Base-by-base conservation (phyloP, 1,140 invertebrate species). In the Trinorchestia longiramus region DNA sequence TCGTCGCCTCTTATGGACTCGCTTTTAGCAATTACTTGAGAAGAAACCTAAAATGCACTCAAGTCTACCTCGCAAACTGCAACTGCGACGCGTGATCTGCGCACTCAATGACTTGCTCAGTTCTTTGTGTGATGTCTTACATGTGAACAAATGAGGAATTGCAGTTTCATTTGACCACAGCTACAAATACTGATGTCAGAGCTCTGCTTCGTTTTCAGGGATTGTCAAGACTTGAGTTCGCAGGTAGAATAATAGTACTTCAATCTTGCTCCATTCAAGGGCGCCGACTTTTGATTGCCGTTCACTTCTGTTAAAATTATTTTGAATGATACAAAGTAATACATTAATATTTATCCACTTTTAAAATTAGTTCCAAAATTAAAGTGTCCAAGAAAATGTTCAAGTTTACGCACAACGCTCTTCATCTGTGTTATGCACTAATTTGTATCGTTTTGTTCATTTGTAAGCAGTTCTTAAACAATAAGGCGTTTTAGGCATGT, bases 11-110 rank as follows among this genome's bases (percentile, higher is more conserved):
- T 94, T 94, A 43, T 94, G 92, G 92, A 44, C 92, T 45, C 36
- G 92, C 92, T 47, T 45, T 90, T 94, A 40, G 40, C 43, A 94
- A 94, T 94, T 47, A 45, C 92, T 40, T 45, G 44, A 45, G 92
- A 94, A 45, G 11, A 94, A 11, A 15, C 44, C 92, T 94, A 47
- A 94, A 94, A 94, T 94, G 92, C 40, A 94, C 92, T 43, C 41
- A 8, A 47, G 19, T 94, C 47, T 40, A 40, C 43, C 43, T 4
- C 41, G 19, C 43, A 91, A 42, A 42, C 88, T 43, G 41, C 43
- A 44, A 36, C 43, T 15, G 43, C 11, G 88, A 91, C 88, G 88
- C 88, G 88, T 91, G 88, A 91, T 91, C 41, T 43, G 88, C 88
- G 4, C 43, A 0, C 88, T 91, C 11, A 42, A 77, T 91, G 88